Evolutionary conservation across 2,113 vertebrate species (phyloP).

Genomic region (Brachyhypopomus occidentalis): DNA sequence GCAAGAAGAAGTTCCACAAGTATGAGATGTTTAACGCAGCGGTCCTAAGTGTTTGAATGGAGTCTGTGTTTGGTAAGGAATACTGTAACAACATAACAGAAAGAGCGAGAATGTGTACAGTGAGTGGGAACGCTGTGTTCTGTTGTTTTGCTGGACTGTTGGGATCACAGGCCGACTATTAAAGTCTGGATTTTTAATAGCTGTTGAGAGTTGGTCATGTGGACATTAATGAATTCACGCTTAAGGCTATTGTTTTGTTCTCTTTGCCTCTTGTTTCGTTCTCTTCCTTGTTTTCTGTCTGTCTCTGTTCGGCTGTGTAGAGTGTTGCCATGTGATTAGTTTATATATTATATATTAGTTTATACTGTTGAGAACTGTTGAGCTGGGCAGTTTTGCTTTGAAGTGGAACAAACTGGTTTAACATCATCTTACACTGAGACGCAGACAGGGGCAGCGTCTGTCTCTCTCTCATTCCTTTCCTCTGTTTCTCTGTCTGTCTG

Average conservation of each 20-base stretch:
- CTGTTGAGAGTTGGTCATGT: conserved; percentile 45
- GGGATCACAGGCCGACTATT: conserved; percentile 61
- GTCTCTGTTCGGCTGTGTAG: neutral
- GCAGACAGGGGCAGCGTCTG: neutral
- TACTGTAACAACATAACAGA: conserved; percentile 23
- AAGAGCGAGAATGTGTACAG: conserved; percentile 29
- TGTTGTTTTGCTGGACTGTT: neutral
- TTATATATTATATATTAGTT: too few species aligned
- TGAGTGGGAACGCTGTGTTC: conserved; percentile 55
- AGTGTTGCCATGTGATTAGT: too few species aligned
- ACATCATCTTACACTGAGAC: neutral
- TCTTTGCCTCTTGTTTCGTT: neutral
- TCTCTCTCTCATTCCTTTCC: neutral
- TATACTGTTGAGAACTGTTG: neutral
- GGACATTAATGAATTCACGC: conserved; percentile 32
- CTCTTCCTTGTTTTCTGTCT: neutral
- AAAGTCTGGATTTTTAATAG: conserved; percentile 64
- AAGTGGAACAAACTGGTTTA: conserved; percentile 6
- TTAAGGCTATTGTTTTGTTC: too few species aligned
- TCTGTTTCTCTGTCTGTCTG: conserved; percentile 14
- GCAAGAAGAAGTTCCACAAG: neutral
- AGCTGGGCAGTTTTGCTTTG: conserved; percentile 1
- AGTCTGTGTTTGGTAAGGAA: conserved; percentile 20
- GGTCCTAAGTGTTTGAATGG: conserved; percentile 11
- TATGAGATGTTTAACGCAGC: conserved; percentile 23